Percentiles rank a stretch among this genome's conserved stretches.
Evolutionary conservation across 2,888 invertebrate species (phyloP).

Genomic region (Lycia hirtaria): DNA sequence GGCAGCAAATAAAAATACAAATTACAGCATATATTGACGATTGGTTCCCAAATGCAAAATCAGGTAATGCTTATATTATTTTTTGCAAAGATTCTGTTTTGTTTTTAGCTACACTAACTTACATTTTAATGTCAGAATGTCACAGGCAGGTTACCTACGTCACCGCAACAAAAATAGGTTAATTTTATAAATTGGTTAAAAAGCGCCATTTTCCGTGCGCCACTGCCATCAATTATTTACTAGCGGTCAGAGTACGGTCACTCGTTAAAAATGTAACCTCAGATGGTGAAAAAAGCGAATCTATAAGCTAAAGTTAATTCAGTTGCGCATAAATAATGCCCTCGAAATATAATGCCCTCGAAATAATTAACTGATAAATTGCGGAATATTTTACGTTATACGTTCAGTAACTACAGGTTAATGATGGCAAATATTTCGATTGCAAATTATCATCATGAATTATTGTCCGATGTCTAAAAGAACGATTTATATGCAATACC

Average conservation of each 20-base stretch:
- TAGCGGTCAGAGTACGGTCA: slow-evolving; percentile 46
- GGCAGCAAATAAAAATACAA: no score
- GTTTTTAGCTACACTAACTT: slow-evolving; percentile 34
- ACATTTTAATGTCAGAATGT: slow-evolving; percentile 43
- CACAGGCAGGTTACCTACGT: slow-evolving; percentile 37
- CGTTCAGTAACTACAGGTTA: slow-evolving; percentile 20
- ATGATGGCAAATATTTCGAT: slow-evolving; percentile 44
- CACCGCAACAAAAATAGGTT: slow-evolving; percentile 55
- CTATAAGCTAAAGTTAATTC: slow-evolving; percentile 9
- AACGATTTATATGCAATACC: slow-evolving; percentile 77
- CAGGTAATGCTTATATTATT: not conserved
- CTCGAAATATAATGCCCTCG: slow-evolving; percentile 9
- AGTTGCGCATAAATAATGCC: slow-evolving; percentile 6
- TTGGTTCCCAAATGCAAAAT: no score
- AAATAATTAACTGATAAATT: slow-evolving; percentile 26
- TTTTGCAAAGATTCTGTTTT: not conserved
- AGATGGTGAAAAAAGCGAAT: slow-evolving; percentile 17
- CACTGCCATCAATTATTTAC: slow-evolving; percentile 67
- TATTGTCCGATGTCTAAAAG: slow-evolving; percentile 77
- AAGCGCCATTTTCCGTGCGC: slow-evolving; percentile 63
- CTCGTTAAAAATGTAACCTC: slow-evolving; percentile 24
- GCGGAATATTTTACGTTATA: slow-evolving; percentile 17
- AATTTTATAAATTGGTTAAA: slow-evolving; percentile 63
- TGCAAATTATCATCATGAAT: slow-evolving; percentile 73
- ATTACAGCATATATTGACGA: no score